These are phyloP conservation scores for Drosophila peninsularis DNA, from an alignment of 2,888 invertebrate species.

Conservation along the genomic window DNA sequence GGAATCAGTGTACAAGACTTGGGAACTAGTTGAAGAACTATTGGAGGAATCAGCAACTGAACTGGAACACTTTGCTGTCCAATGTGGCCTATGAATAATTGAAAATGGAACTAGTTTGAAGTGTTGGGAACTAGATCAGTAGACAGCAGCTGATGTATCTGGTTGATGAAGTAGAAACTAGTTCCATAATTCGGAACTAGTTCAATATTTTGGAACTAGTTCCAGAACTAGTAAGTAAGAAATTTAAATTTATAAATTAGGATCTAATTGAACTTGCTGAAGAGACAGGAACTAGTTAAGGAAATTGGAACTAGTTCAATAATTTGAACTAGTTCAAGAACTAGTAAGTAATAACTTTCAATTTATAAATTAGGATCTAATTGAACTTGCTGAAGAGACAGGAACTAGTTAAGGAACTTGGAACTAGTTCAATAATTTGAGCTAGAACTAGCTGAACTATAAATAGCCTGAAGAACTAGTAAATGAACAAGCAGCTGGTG, in stretches of 20 bases:
- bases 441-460: neutral
- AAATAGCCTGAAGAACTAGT: neutral
- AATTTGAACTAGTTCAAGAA: neutral
- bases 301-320: no score
- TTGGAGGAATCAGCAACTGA: neutral
- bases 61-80: slow-evolving; percentile 1
- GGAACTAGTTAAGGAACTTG: neutral
- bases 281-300: neutral
- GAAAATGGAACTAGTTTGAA: neutral
- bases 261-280: neutral
- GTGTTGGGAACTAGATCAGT: neutral
- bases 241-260: neutral
- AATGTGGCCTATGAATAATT: slow-evolving; percentile 20
- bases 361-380: neutral
- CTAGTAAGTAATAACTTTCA: neutral
- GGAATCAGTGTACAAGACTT: neutral
- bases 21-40: slow-evolving; percentile 1
- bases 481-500: neutral
- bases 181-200: neutral
- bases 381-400: neutral
- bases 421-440: neutral
- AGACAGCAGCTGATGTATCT: neutral
- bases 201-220: neutral
- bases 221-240: no score
- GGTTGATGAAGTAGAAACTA: neutral